Base-by-base conservation (phyloP, 2,797 vertebrate species). In the Gouania willdenowi region DNA sequence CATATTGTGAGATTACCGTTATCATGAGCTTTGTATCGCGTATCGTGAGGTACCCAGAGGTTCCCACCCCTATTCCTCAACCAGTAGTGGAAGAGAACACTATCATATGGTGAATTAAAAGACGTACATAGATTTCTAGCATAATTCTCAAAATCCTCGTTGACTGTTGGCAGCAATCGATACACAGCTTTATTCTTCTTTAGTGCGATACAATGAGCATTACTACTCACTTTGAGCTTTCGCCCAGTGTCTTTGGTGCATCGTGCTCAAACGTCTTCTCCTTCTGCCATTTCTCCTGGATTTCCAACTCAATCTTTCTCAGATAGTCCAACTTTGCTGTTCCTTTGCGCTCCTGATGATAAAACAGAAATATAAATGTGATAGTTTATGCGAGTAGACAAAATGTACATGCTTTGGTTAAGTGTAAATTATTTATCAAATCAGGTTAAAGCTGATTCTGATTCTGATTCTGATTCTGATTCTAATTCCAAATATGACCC, bases 321-420 rank as follows among this genome's bases (percentile, higher is more conserved):
- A 99, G 67, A 49, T 92, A 98, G 80, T 95, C 94, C 1, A 98
- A 89, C 68, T 98, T 98, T 0, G 95, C 92, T 3, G 93, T 98
- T 69, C 96, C 95, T 62, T 97, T 98, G 29, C 96, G 89, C 58
- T 98, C 96, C 96, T 98, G 0, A 53, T 46, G 2, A 38, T 5
- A 59, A 30, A 41, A 2, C 15, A 21, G 19, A 3, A 20, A 14
- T 3, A 3, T 14, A 1, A 29, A 15, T 2, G 5, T 5, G 8
- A 23, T 0, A 0, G 11, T 6, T 1, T 1, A 1, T 27, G 5
- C 3, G 1, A 28, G 20, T 20, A 3, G 20, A 5, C 2, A 20
- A 6, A 2, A 18, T 1, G 27, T 24, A 3, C 6, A 23, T 6
- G 3, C 19, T n/a, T n/a, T 1, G 26, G 21, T 7, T 30, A 7